These are phyloP conservation scores for Garra rufa DNA, from an alignment of 2,113 vertebrate species.

Conservation along the genomic window DNA sequence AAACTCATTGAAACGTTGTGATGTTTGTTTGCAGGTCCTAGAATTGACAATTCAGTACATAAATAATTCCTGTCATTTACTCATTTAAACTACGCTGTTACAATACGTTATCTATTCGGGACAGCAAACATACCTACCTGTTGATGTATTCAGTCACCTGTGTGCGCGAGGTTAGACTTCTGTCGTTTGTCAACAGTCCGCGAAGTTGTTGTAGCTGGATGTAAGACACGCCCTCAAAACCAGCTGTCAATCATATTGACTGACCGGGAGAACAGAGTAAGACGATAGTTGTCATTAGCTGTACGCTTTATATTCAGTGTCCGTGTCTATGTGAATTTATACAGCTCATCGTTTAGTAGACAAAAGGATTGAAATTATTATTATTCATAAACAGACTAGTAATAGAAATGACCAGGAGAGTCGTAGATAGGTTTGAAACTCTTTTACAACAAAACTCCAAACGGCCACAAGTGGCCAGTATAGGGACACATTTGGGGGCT, in stretches of 20 bases:
- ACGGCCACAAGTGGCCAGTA: neutral
- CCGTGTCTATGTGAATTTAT: neutral
- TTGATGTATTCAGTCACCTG: constrained; percentile 40
- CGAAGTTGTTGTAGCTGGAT: neutral
- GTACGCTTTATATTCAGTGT: neutral
- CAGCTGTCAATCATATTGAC: constrained; percentile 26
- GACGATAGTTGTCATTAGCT: neutral
- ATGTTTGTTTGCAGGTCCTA: neutral
- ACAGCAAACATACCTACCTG: constrained; percentile 30
- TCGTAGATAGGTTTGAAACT: neutral
- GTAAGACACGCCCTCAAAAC: constrained; percentile 14
- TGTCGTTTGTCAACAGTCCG: neutral
- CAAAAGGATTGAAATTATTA: neutral
- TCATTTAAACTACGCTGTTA: neutral
- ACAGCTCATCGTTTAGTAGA: neutral
- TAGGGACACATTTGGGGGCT: neutral
- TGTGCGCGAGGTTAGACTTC: constrained; percentile 4
- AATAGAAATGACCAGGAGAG: neutral
- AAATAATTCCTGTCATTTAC: neutral
- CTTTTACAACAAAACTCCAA: neutral
- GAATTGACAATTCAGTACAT: neutral
- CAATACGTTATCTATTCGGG: neutral
- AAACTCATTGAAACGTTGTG: neutral
- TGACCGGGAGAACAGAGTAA: neutral
- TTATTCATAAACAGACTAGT: neutral